phyloP scores from a whole-genome alignment of 1,140 invertebrate species.

The Drosophila tropicalis region DNA sequence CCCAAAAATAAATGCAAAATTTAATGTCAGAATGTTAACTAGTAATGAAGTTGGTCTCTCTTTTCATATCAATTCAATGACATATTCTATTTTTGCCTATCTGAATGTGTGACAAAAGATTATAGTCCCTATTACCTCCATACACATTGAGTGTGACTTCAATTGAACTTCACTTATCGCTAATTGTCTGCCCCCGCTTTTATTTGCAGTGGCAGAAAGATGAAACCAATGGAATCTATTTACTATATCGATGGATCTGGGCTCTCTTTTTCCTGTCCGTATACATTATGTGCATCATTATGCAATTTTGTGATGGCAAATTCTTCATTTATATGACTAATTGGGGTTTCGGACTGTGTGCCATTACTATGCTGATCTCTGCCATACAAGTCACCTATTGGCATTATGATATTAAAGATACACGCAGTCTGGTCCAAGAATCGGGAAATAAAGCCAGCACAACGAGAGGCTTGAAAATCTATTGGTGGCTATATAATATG shows the following conservation, averaged over 20 bases:
- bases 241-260: conserved; percentile 85
- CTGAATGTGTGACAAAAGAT: not conserved
- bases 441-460: conserved; percentile 57
- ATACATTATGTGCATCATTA: conserved; percentile 84
- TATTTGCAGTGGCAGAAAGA: conserved; percentile 84
- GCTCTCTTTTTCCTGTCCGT: conserved; percentile 84
- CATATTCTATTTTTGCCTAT: not conserved
- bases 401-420: conserved; percentile 63
- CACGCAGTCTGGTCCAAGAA: conserved; percentile 60
- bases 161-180: not conserved
- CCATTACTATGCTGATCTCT: conserved; percentile 64
- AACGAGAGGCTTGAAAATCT: conserved; percentile 75
- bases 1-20: no score
- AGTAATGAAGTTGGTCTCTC: no score
- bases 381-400: conserved; percentile 74
- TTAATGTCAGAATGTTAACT: no score
- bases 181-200: not conserved
- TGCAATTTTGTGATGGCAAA: conserved; percentile 79
- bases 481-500: conserved; percentile 86
- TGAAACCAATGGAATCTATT: conserved; percentile 83
- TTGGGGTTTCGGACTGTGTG: conserved; percentile 87
- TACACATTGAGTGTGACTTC: not conserved
- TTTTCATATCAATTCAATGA: not conserved
- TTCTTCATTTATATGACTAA: conserved; percentile 90
- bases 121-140: not conserved